Evolutionary conservation across 2,797 vertebrate species (phyloP).

Genomic region (Galaxias olidus): DNA sequence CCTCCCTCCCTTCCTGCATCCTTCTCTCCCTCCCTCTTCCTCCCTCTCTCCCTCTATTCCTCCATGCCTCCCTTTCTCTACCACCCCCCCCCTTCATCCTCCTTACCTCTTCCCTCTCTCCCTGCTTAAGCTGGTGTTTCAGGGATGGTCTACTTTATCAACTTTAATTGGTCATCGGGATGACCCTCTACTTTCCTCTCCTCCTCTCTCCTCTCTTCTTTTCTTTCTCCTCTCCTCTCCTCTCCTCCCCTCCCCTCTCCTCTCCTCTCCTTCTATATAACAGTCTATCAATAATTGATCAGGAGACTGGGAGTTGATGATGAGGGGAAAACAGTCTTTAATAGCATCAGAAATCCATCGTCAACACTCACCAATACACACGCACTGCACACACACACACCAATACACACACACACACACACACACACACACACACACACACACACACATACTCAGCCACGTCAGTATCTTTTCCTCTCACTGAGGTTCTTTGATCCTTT

Average conservation of each 20-base stretch:
- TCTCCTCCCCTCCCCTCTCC: constrained; percentile 14
- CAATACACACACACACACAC: constrained; percentile 29
- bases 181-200: constrained; percentile 20
- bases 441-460: neutral
- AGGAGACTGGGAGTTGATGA: constrained; percentile 54
- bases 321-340: constrained; percentile 54
- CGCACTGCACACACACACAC: constrained; percentile 52
- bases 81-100: constrained; percentile 29
- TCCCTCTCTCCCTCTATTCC: constrained; percentile 19
- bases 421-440: constrained; percentile 32
- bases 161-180: too few relatives aligned
- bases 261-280: constrained; percentile 56
- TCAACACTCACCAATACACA: constrained; percentile 73
- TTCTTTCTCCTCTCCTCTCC: neutral
- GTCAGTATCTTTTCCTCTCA: too few relatives aligned
- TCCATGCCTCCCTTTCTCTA: constrained; percentile 18
- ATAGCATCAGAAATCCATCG: constrained; percentile 66
- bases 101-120: constrained; percentile 26
- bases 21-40: constrained; percentile 33
- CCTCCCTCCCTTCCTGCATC: neutral
- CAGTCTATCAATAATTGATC: constrained; percentile 68
- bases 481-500: too few relatives aligned
- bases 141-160: neutral
- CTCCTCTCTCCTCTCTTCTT: constrained; percentile 3
- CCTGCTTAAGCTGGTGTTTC: neutral